Evolutionary conservation across 2,888 invertebrate species (phyloP).

Genomic region (Cheilosia impressa): DNA sequence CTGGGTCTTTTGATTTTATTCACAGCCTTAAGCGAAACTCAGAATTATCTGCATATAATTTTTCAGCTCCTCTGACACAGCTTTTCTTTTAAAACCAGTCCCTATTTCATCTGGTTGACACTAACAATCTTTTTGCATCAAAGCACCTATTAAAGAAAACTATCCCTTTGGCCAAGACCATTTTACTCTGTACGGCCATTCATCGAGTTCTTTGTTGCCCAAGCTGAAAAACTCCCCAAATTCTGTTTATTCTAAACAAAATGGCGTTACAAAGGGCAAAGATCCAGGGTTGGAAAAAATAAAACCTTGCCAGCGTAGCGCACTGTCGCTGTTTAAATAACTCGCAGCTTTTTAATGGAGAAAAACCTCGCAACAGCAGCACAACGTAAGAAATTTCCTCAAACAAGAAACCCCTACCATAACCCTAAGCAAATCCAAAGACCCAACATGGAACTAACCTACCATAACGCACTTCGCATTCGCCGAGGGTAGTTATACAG

Average conservation of each 20-base stretch:
- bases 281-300: constrained; percentile 41
- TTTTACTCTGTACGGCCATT: constrained; percentile 10
- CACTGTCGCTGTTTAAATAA: constrained; percentile 34
- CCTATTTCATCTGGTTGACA: too few species aligned
- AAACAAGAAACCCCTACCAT: constrained; percentile 29
- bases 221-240: neutral
- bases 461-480: constrained; percentile 80
- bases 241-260: constrained; percentile 54
- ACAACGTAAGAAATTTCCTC: constrained; percentile 31
- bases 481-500: constrained; percentile 78
- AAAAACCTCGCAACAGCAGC: constrained; percentile 19
- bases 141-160: too few species aligned
- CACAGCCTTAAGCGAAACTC: too few species aligned
- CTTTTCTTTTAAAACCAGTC: too few species aligned
- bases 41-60: too few species aligned
- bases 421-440: constrained; percentile 28
- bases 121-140: too few species aligned
- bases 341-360: constrained; percentile 16
- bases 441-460: constrained; percentile 78
- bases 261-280: constrained; percentile 64
- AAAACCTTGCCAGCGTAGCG: constrained; percentile 10
- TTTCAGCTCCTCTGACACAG: too few species aligned
- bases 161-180: too few species aligned
- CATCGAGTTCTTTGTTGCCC: neutral
- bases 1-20: too few species aligned